Evolutionary conservation across 2,888 invertebrate species (phyloP).

Genomic region (Anagyrus pseudococci): DNA sequence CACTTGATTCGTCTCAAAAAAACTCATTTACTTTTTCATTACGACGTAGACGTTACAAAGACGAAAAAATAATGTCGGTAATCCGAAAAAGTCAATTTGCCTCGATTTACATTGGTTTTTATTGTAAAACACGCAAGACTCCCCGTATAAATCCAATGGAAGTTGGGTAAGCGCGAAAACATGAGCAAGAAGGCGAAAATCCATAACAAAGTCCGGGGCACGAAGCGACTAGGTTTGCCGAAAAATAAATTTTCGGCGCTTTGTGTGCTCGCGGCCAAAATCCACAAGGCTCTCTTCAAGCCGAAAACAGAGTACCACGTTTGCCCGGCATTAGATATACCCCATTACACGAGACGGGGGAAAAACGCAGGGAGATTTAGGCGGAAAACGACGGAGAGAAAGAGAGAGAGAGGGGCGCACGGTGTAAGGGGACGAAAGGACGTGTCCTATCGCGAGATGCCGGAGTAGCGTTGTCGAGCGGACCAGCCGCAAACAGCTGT

Average conservation of each 20-base stretch:
- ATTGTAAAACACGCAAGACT: too few relatives aligned
- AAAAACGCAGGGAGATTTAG: conserved; percentile 11
- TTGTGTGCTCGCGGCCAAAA: background rate
- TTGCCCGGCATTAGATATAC: conserved; percentile 15
- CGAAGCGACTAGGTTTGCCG: conserved; percentile 10
- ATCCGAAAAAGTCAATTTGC: too few relatives aligned
- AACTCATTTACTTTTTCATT: too few relatives aligned
- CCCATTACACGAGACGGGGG: background rate
- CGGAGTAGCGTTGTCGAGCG: conserved; percentile 6
- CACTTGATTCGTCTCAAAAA: too few relatives aligned
- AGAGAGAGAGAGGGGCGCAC: too few relatives aligned
- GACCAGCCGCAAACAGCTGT: conserved; percentile 34
- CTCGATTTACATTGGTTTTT: too few relatives aligned
- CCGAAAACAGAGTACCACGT: conserved; percentile 3
- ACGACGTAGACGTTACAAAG: too few relatives aligned
- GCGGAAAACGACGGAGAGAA: background rate
- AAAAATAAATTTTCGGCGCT: conserved; percentile 24
- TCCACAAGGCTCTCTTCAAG: background rate
- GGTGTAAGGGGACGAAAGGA: background rate
- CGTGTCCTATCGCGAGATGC: conserved; percentile 32
- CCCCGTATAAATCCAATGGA: too few relatives aligned
- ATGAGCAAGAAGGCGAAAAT: conserved; percentile 1
- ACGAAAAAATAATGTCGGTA: too few relatives aligned
- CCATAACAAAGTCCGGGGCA: conserved; percentile 22
- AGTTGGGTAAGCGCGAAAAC: background rate